Base-by-base conservation (phyloP, 2,888 invertebrate genomes). In the Athrips mouffetella region DNA sequence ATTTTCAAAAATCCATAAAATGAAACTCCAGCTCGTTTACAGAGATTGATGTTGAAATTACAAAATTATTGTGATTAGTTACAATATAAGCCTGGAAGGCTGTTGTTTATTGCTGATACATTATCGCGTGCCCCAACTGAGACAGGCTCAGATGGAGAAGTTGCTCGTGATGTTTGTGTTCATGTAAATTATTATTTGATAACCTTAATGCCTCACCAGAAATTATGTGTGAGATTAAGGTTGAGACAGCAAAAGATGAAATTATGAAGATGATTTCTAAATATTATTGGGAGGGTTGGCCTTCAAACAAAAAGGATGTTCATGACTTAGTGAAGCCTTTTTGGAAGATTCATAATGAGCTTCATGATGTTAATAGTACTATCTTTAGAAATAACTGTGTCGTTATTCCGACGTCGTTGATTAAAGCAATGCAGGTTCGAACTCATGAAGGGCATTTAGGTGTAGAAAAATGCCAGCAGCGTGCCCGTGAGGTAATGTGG, bases 21-120 rank as follows among this genome's bases (percentile, higher is more conserved):
- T 16, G 15, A 15, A 23, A 41, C 41, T 4, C 41, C 41, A 27
- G 8, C 65, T 0, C 51, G 44, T 10, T 20, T 44, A n/a, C 44
- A 44, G n/a, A 29, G 44, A 8, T 8, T 44, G 20, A 6, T 44
- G 5, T 11, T 44, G 11, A 44, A 30, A 30, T 31, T 45, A 18
- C 40, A 40, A 25, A 2, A 10, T 16, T 45, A 49, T 25, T 3
- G 7, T 15, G 8, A 25, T 5, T 3, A 30, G 1, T 6, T 49
- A n/a, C 2, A 2, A 7, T 49, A 49, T 7, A 49, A 40, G 11
- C 67, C 67, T 0, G 69, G 65, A n/a, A 69, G 60, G 53, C 52
- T 55, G 18, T 45, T 67, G 30, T 54, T 59, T 18, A 49, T 70
- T n/a, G n/a, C n/a, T n/a, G n/a, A n/a, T n/a, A n/a, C n/a, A n/a